These are phyloP conservation scores for Lutraria lutraria DNA, from an alignment of 2,888 invertebrate genomes.

Conservation along the genomic window DNA sequence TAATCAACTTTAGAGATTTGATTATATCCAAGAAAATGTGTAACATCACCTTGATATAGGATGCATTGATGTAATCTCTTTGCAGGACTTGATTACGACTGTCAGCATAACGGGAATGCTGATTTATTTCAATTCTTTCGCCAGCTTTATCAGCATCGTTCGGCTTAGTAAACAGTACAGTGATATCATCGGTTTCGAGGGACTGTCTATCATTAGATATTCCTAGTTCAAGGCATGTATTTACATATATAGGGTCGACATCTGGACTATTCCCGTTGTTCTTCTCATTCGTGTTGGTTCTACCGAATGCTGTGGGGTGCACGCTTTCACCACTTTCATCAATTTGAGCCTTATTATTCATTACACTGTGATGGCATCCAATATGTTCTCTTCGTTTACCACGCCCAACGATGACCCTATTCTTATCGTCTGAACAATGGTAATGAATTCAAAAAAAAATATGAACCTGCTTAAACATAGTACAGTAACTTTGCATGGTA, in stretches of 20 bases:
- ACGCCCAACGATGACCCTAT: conserved; percentile 30
- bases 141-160: neutral
- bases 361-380: neutral
- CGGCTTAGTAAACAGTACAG: neutral
- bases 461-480: too few species aligned
- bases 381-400: neutral
- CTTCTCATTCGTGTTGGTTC: neutral
- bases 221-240: neutral
- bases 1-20: too few species aligned
- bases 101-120: neutral
- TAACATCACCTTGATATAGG: conserved; percentile 27
- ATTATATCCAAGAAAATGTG: neutral
- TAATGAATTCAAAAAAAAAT: neutral
- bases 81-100: neutral
- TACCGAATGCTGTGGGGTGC: neutral
- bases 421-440: conserved; percentile 31
- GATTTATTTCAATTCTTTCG: neutral
- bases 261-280: neutral
- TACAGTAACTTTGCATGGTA: too few species aligned
- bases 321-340: neutral
- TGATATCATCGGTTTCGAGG: neutral
- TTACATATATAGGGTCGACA: neutral
- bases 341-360: neutral
- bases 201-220: neutral
- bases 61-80: conserved; percentile 39